phyloP scores from a whole-genome alignment of 2,888 invertebrate species.

The Dromius quadrimaculatus region DNA sequence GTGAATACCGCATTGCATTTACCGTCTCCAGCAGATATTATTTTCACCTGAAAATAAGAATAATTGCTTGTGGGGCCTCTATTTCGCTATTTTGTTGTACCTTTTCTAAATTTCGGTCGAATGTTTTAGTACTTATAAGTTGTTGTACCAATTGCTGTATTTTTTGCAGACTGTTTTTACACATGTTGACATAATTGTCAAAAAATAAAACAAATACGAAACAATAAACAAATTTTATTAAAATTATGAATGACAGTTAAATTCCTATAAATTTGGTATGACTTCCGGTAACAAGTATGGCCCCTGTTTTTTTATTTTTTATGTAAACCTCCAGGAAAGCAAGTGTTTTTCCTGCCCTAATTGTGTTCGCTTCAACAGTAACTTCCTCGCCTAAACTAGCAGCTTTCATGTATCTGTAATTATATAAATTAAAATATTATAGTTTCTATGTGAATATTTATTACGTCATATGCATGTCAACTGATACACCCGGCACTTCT shows the following conservation, averaged over 20 bases:
- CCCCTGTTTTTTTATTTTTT: slow-evolving; percentile 45
- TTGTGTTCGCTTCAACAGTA: slow-evolving; percentile 80
- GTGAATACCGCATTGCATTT: slow-evolving; percentile 80
- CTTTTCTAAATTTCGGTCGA: slow-evolving; percentile 13
- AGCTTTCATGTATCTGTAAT: slow-evolving; percentile 76
- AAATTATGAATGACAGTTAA: neutral
- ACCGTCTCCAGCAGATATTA: slow-evolving; percentile 74
- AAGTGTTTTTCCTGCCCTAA: slow-evolving; percentile 73
- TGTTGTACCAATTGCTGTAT: neutral
- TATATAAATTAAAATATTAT: neutral
- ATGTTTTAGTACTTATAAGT: neutral
- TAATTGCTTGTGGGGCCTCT: neutral
- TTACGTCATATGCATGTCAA: slow-evolving; percentile 86
- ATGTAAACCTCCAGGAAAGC: slow-evolving; percentile 45
- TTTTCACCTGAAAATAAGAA: slow-evolving; percentile 57
- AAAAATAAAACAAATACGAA: no score
- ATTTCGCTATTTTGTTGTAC: neutral
- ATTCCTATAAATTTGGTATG: slow-evolving; percentile 40
- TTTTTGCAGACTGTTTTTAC: neutral
- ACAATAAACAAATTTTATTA: neutral
- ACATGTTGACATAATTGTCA: no score
- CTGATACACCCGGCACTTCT: slow-evolving; percentile 80
- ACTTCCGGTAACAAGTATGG: slow-evolving; percentile 27
- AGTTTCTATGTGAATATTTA: slow-evolving; percentile 51
- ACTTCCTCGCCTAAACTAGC: slow-evolving; percentile 82